Base-by-base conservation (phyloP, 2,113 vertebrate genomes). In the Clarias magur region DNA sequence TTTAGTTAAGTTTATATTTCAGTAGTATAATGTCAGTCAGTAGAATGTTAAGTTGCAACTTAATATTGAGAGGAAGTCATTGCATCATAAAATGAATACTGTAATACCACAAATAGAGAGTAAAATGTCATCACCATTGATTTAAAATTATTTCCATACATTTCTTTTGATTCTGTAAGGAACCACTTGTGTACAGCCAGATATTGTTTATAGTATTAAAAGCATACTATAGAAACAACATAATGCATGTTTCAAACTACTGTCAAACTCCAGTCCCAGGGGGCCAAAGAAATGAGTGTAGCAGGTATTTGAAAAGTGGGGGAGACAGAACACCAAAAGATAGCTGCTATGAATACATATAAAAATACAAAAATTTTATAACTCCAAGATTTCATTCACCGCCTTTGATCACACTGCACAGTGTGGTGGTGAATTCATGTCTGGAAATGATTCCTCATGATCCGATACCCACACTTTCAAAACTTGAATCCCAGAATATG, bases 1-100 rank as follows among this genome's bases (percentile, higher is more conserved):
- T 19, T 19, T 72, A 73, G 70, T 73, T 23, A 73, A 73, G 70
- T 15, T 72, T 63, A 62, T 62, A 21, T 53, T 79, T 88, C 87
- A 81, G 76, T 73, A 88, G 87, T 48, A 75, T 21, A 38, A 23
- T 4, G 11, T 65, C 48, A 60, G 63, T 84, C 63, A 85, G 76
- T 60, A 88, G 76, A 56, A 38, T 48, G 73, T 13, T 23, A 59
- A 59, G n/a, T 23, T 84, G 53, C 2, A 72, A 72, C 19, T 42
- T 53, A 38, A 72, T 11, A 38, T 2, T 72, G 7, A 34, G 23
- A 72, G 16, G 62, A 34, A 48, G 12, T 42, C 1, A 63, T n/a
- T 48, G 27, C 27, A 68, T 34, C 8, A 21, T 75, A 62, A 68
- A 70, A 83, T 70, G 12, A 72, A 42, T 42, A 7, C 42, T 73